Base-by-base conservation (phyloP, 2,797 vertebrate genomes). In the Poeciliopsis presidionis region DNA sequence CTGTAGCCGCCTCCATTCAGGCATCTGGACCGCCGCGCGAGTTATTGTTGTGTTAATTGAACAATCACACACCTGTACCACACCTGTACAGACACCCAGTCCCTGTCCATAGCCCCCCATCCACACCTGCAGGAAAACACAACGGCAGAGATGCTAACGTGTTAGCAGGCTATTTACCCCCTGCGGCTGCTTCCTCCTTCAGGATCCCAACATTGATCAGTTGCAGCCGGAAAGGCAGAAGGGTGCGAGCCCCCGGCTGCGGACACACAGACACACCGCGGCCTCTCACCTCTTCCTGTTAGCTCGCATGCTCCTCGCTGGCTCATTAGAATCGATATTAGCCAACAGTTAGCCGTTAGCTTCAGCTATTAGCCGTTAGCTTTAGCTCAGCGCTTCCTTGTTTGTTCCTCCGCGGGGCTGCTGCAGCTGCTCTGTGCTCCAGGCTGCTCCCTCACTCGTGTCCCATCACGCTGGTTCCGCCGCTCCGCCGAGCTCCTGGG, bases 221-320 rank as follows among this genome's bases (percentile, higher is more conserved):
- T 7, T 57, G 13, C 20, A 0, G 13, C 12, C 20, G 2, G 69
- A 13, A 73, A 45, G 33, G 2, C 5, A 43, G 36, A 72, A 22
- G 7, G 41, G 4, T 33, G 11, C 39, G 22, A 30, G 36, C 33
- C 28, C 47, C 46, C 33, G 53, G 53, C 41, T 41, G 39, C 73
- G 13, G 16, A 28, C 20, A 33, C 3, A 22, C 61, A 5, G 36
- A 22, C 77, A 36, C 57, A 18, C 30, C 36, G 47, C 79, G 46
- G 67, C 12, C 61, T 90, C 95, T 92, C 77, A 96, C 95, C 95
- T 96, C 87, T 91, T 78, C 81, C 92, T 91, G 78, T 91, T 88
- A 88, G 91, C 87, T 90, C 94, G 95, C 95, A 96, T 96, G 76
- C 91, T 95, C 94, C 92, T 88, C 81, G 92, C 84, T 89, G 88